Conservation (phyloP, 2,888 invertebrate genomes). For the Nemurella pictetii region DNA sequence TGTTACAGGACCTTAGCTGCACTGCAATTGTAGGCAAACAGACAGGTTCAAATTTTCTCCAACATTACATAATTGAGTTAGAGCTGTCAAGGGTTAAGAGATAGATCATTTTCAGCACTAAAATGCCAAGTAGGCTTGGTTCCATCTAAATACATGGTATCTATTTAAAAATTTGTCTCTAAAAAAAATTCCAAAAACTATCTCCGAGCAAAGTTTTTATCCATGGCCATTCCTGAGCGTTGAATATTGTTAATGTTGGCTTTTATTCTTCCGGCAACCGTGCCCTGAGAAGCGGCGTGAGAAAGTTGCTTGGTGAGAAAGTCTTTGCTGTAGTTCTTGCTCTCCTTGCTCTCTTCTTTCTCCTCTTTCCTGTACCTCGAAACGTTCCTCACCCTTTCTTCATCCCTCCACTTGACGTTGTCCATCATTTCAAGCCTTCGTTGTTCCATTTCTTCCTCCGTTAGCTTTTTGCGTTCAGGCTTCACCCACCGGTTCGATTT, state of each 20-base stretch:
- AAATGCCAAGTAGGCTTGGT: too few species aligned
- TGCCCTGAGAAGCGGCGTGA: slow-evolving; percentile 65
- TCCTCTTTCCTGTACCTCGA: slow-evolving; percentile 65
- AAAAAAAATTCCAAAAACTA: slow-evolving; percentile 45
- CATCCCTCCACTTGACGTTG: slow-evolving; percentile 61
- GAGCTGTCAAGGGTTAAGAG: too few species aligned
- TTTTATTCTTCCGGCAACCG: slow-evolving; percentile 81
- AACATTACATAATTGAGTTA: too few species aligned
- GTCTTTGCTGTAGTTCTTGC: slow-evolving; percentile 50
- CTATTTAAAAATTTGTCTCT: not conserved
- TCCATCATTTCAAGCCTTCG: slow-evolving; percentile 79
- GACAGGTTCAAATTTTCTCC: too few species aligned
- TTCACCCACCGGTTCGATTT: slow-evolving; percentile 18
- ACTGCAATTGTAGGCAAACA: too few species aligned
- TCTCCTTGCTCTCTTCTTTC: slow-evolving; percentile 54
- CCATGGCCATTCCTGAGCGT: slow-evolving; percentile 76
- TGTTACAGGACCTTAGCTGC: too few species aligned
- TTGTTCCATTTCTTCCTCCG: slow-evolving; percentile 69
- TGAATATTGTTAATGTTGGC: slow-evolving; percentile 90
- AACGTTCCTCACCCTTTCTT: slow-evolving; percentile 65
- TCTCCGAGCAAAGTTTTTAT: slow-evolving; percentile 78
- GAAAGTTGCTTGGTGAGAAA: slow-evolving; percentile 63
- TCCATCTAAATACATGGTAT: not conserved
- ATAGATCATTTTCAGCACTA: too few species aligned
- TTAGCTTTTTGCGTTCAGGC: slow-evolving; percentile 50